Conservation (phyloP, 2,888 invertebrate species). For the Rhingia rostrata region DNA sequence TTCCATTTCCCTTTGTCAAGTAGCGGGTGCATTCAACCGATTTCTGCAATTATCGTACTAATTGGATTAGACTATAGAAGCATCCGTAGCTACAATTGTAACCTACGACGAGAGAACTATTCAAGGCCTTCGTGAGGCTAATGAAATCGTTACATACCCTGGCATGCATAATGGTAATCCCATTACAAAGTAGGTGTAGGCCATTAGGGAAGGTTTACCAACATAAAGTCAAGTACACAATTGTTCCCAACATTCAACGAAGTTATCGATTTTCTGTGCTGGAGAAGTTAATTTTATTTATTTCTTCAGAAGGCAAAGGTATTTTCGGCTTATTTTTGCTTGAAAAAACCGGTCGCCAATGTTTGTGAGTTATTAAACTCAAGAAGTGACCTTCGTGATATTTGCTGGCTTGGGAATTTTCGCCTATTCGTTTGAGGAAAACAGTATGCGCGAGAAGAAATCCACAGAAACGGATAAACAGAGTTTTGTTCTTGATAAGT, state of each 20-base stretch:
- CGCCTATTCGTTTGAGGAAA: background rate
- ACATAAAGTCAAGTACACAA: too few species aligned
- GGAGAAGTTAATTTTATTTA: too few species aligned
- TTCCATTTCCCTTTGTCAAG: background rate
- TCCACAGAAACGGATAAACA: background rate
- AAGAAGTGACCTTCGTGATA: background rate
- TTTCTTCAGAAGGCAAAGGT: background rate
- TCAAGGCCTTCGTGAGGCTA: slow-evolving; percentile 22
- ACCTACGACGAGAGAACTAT: background rate
- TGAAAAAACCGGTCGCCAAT: slow-evolving; percentile 4
- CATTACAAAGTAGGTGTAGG: slow-evolving; percentile 55
- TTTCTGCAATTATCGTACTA: background rate
- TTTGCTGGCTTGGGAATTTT: background rate
- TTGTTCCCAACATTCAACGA: too few species aligned
- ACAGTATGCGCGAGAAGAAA: slow-evolving; percentile 1
- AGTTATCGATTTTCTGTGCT: background rate
- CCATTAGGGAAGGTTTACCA: slow-evolving; percentile 4
- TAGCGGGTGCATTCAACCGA: background rate
- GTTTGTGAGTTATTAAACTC: slow-evolving; percentile 7
- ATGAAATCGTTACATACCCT: slow-evolving; percentile 41
- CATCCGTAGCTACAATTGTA: background rate
- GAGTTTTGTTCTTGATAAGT: too few species aligned
- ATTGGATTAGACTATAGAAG: slow-evolving; percentile 13
- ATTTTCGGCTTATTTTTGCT: slow-evolving; percentile 3
- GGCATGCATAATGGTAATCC: slow-evolving; percentile 46